These are phyloP conservation scores for Phocoena sinus DNA, from an alignment of 2,113 vertebrate species.

Conservation along the genomic window DNA sequence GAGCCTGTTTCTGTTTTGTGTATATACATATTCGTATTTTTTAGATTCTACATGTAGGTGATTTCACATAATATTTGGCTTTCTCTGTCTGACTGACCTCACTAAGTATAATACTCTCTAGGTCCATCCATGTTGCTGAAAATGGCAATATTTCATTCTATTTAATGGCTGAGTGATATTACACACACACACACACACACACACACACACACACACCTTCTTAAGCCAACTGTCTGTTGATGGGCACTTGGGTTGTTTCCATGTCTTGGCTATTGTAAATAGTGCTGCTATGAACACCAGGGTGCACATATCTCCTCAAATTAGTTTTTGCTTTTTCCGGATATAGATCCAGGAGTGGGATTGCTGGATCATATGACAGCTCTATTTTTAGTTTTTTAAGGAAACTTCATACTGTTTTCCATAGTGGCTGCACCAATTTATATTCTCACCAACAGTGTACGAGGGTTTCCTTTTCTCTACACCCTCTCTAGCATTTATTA, in stretches of 20 bases:
- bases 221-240: background rate
- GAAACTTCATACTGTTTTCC: too few relatives aligned
- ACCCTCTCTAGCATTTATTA: too few relatives aligned
- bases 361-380: too few relatives aligned
- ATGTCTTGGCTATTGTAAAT: too few relatives aligned
- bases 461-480: too few relatives aligned
- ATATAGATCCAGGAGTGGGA: too few relatives aligned
- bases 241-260: background rate
- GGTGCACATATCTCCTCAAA: background rate
- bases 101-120: background rate
- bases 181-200: background rate
- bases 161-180: background rate
- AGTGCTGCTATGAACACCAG: background rate
- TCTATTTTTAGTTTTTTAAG: too few relatives aligned
- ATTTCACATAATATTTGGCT: background rate
- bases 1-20: background rate
- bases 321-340: background rate
- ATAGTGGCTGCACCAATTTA: too few relatives aligned
- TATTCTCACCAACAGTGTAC: too few relatives aligned
- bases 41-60: background rate
- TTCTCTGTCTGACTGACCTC: background rate
- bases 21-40: background rate
- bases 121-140: too few relatives aligned
- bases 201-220: background rate
- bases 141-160: too few relatives aligned